Conservation (phyloP, 2,113 vertebrate species). For the Corynorhinus townsendii region DNA sequence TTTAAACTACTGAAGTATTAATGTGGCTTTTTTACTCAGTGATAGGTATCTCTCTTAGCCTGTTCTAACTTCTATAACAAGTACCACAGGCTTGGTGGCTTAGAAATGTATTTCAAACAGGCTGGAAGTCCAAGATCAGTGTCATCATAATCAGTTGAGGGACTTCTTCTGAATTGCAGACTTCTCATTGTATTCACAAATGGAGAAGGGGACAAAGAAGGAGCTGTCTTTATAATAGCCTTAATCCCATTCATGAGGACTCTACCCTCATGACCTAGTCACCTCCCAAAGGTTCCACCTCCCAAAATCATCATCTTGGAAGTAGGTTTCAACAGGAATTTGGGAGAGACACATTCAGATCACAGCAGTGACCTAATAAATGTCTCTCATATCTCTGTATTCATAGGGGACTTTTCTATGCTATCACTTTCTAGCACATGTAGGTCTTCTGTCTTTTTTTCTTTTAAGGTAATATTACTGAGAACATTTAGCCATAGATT, state of each 20-base stretch:
- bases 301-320: neutral
- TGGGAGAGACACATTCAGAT: neutral
- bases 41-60: neutral
- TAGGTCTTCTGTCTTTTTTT: neutral
- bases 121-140: neutral
- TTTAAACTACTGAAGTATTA: neutral
- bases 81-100: neutral
- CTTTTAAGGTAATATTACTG: neutral
- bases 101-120: neutral
- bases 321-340: neutral
- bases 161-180: neutral
- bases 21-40: neutral
- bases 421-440: neutral
- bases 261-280: neutral
- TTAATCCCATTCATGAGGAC: neutral
- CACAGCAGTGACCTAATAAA: neutral
- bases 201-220: neutral
- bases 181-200: neutral
- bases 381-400: neutral
- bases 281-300: neutral
- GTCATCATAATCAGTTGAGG: neutral
- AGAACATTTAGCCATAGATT: neutral
- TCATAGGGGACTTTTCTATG: neutral
- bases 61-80: neutral
- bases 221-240: neutral